Evolutionary conservation across 2,113 vertebrate genomes (phyloP).

Genomic region (Notothenia rossii): DNA sequence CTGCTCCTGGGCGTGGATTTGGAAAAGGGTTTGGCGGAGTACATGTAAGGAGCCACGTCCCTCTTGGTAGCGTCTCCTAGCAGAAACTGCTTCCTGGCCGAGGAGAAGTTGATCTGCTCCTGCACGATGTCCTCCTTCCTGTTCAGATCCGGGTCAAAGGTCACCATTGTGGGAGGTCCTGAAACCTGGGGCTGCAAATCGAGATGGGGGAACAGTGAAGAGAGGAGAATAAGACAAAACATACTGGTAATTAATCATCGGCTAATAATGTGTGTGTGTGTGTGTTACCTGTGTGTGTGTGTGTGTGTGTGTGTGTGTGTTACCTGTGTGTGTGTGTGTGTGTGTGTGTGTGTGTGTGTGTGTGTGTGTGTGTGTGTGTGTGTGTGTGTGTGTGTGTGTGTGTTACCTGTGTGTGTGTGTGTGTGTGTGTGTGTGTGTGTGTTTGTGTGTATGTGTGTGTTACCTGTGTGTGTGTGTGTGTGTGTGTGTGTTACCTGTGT

Average conservation of each 20-base stretch:
- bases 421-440: conserved; percentile 41
- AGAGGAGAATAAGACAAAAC: not conserved
- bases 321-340: conserved; percentile 67
- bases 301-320: conserved; percentile 44
- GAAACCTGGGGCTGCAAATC: conserved; percentile 63
- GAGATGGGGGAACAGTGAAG: conserved; percentile 1
- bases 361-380: conserved; percentile 48
- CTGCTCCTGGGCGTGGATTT: conserved; percentile 67
- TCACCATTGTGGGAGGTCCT: conserved; percentile 66
- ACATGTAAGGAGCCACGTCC: conserved; percentile 88
- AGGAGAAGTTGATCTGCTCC: conserved; percentile 94
- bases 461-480: conserved; percentile 70
- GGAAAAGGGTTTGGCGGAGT: conserved; percentile 93
- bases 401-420: conserved; percentile 68
- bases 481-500: conserved; percentile 65
- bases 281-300: conserved; percentile 66
- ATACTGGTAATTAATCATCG: not conserved
- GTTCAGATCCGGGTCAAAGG: conserved; percentile 72
- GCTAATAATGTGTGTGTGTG: not conserved
- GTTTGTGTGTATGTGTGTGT: too few species aligned
- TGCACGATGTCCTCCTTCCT: conserved; percentile 91
- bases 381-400: conserved; percentile 20
- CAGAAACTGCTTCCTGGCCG: conserved; percentile 94
- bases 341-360: conserved; percentile 49
- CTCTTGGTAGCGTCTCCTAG: conserved; percentile 80